These are phyloP conservation scores for Chrysopa pallens DNA, from an alignment of 1,140 invertebrate species.

Conservation along the genomic window DNA sequence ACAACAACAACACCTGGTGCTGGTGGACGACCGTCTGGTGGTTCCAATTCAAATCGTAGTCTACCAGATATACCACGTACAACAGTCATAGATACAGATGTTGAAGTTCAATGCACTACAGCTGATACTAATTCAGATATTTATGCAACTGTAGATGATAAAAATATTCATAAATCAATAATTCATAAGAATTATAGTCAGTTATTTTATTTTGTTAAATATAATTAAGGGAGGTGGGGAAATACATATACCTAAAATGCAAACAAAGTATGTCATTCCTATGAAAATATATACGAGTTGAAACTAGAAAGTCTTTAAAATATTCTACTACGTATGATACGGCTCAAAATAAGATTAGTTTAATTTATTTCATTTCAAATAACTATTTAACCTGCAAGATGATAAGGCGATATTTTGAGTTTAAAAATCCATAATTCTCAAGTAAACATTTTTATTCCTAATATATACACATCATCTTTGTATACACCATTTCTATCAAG, in stretches of 20 bases:
- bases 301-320: too few relatives aligned
- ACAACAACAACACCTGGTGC: slow-evolving; percentile 7
- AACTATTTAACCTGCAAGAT: too few relatives aligned
- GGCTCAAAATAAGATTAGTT: too few relatives aligned
- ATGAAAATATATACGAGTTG: too few relatives aligned
- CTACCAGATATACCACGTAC: slow-evolving; percentile 43
- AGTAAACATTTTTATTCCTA: too few relatives aligned
- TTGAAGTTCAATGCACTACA: slow-evolving; percentile 26
- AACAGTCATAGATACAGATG: slow-evolving; percentile 23
- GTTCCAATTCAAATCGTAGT: slow-evolving; percentile 35
- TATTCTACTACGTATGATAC: too few relatives aligned
- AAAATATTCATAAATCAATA: slow-evolving; percentile 17
- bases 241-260: slow-evolving; percentile 1
- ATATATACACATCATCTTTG: too few relatives aligned
- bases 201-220: slow-evolving; percentile 1
- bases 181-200: neutral
- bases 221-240: slow-evolving; percentile 2
- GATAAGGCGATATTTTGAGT: too few relatives aligned
- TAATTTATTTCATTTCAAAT: too few relatives aligned
- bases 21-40: slow-evolving; percentile 1
- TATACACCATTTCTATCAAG: too few relatives aligned
- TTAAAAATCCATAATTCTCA: too few relatives aligned
- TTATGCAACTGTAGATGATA: slow-evolving; percentile 45
- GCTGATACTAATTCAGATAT: slow-evolving; percentile 40
- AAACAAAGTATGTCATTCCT: too few relatives aligned